phyloP scores from a whole-genome alignment of 2,888 invertebrate species.

The Cecidostiba fungosa region DNA sequence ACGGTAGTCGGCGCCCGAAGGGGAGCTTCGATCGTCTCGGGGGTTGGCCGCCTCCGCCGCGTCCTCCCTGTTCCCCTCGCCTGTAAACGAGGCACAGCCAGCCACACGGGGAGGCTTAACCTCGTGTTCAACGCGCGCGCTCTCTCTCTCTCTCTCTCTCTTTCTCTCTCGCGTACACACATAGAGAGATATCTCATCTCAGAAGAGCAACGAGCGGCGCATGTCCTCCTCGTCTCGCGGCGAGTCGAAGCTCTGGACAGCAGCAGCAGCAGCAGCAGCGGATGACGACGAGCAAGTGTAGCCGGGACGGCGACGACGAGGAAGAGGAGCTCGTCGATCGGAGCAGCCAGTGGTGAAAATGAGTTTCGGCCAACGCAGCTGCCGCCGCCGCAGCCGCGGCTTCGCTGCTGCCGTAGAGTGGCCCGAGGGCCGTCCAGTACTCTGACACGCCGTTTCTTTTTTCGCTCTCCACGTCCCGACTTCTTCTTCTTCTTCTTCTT shows the following conservation, averaged over 20 bases:
- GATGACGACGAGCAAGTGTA: background rate
- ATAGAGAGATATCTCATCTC: background rate
- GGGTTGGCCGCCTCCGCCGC: slow-evolving; percentile 62
- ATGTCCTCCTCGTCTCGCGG: background rate
- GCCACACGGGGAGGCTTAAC: slow-evolving; percentile 32
- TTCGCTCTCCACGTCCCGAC: slow-evolving; percentile 26
- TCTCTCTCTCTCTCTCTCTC: background rate
- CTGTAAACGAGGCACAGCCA: slow-evolving; percentile 18
- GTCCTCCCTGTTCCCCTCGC: background rate
- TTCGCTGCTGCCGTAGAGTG: slow-evolving; percentile 26
- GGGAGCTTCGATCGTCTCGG: slow-evolving; percentile 73
- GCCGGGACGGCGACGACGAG: slow-evolving; percentile 11
- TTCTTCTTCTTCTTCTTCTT: background rate
- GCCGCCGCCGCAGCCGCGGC: background rate
- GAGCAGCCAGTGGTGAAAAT: background rate
- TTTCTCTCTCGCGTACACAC: background rate
- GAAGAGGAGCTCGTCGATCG: slow-evolving; percentile 7
- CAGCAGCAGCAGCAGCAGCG: background rate
- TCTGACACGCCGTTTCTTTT: slow-evolving; percentile 44
- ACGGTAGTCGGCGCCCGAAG: slow-evolving; percentile 25
- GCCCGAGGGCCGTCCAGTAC: slow-evolving; percentile 26
- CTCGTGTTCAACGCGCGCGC: slow-evolving; percentile 15
- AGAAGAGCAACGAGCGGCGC: background rate
- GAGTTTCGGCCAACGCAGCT: slow-evolving; percentile 13
- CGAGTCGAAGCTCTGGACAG: background rate